Base-by-base conservation (phyloP, 2,113 vertebrate genomes). In the Erinaceus europaeus region DNA sequence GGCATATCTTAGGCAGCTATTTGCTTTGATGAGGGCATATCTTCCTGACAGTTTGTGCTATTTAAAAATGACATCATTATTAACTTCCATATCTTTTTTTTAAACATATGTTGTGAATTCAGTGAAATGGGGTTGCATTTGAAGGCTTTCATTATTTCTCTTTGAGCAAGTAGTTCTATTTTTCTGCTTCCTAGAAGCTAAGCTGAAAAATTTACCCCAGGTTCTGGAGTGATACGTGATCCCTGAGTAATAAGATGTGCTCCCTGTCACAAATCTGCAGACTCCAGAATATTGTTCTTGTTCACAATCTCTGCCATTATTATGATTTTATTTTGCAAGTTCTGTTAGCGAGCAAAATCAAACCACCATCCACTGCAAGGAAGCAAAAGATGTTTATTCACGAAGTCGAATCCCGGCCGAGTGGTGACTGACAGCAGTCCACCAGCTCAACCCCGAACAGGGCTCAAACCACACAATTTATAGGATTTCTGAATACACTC, bases 1-100 rank as follows among this genome's bases (percentile, higher is more conserved):
- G n/a, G n/a, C n/a, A n/a, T n/a, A n/a, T n/a, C n/a, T n/a, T n/a
- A n/a, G n/a, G n/a, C n/a, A n/a, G n/a, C n/a, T n/a, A n/a, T n/a
- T n/a, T n/a, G n/a, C n/a, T n/a, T n/a, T n/a, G n/a, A n/a, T n/a
- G n/a, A n/a, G n/a, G n/a, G n/a, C n/a, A n/a, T n/a, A n/a, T n/a
- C n/a, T n/a, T n/a, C n/a, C n/a, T n/a, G n/a, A n/a, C n/a, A n/a
- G n/a, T n/a, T n/a, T n/a, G n/a, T n/a, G n/a, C n/a, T n/a, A n/a
- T n/a, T n/a, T n/a, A n/a, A n/a, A n/a, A 81, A 77, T 76, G 62
- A 50, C 13, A 34, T 53, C 25, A 44, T 32, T 27, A 23, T 59
- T 14, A 65, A 42, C n/a, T 83, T 23, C 72, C 18, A 68, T 72
- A 59, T 73, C 77, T 91, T 34, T 92, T 23, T 79, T 83, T 46